Evolutionary conservation across 2,888 invertebrate genomes (phyloP), one percentile per base, ranked within the genome.

Genomic region (Ypsolopha scabrella): DNA sequence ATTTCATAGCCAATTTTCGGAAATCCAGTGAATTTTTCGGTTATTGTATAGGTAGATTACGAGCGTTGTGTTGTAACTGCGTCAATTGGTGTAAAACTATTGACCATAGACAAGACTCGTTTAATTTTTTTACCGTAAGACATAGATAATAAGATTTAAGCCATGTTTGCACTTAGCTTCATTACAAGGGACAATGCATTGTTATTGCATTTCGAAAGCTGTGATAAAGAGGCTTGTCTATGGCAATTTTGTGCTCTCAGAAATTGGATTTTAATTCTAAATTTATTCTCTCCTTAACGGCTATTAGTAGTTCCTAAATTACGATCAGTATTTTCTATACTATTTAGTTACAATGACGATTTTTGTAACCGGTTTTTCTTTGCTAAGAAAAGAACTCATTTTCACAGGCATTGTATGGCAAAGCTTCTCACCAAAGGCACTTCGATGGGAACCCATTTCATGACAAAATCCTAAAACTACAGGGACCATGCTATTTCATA

Each of bases 171-270:
- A 78, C 74, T 73, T 73, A 78, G 75, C 72, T 80, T 74, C 75
- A 74, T 70, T 65, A 75, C 72, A 72, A 76, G 67, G 70, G 70
- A 76, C 68, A 72, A 81, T 80, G 81, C 80, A 82, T 78, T 72
- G 64, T 64, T 65, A 61, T 66, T 80, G 85, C 83, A 85, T 85
- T 85, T 85, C 68, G 66, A 72, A 74, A 83, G 74, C 85, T 85
- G 85, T 85, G 85, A 85, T 85, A 82, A 72, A 80, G 80, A 75
- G 81, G 67, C 70, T 79, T 79, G 83, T 80, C 81, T 83, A 81
- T 83, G 81, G 79, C 69, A 54, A 43, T 56, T 57, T 54, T 50
- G 47, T 53, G 60, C 63, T 60, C 59, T 55, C 55, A 58, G 4
- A 24, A 62, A 59, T 62, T 58, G 57, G 54, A 60, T 54, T 54